A percentile compares a stretch with the other conserved stretches of the same genome.
These are phyloP conservation scores for Habroteleia sp. DNA, from an alignment of 2,888 invertebrate genomes.

Conservation along the genomic window DNA sequence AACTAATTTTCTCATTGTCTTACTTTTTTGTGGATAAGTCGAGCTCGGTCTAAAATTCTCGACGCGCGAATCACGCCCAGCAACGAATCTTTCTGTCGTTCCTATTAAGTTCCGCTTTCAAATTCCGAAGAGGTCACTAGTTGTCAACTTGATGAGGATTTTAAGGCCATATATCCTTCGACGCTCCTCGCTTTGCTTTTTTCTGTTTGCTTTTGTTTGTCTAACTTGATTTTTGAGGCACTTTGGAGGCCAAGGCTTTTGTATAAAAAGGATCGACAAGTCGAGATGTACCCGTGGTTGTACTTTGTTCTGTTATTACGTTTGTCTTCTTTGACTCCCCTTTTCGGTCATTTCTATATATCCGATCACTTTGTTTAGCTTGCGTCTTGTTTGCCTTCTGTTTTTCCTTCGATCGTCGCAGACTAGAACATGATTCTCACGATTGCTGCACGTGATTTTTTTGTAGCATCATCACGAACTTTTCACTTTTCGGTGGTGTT, in stretches of 20 bases:
- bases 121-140: conserved; percentile 51
- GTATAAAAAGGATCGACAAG: conserved; percentile 64
- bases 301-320: conserved; percentile 61
- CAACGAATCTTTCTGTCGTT: conserved; percentile 49
- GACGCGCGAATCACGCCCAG: conserved; percentile 45
- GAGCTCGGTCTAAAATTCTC: conserved; percentile 31
- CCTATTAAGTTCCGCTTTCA: conserved; percentile 58
- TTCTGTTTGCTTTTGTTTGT: conserved; percentile 23
- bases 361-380: conserved; percentile 9
- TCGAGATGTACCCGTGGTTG: conserved; percentile 59
- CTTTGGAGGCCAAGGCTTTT: conserved; percentile 75
- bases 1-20: no score
- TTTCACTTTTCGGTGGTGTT: conserved; percentile 78
- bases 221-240: conserved; percentile 72
- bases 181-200: conserved; percentile 35
- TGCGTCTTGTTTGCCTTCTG: conserved; percentile 41
- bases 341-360: conserved; percentile 7
- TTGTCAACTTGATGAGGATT: conserved; percentile 67
- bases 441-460: conserved; percentile 56
- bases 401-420: conserved; percentile 66
- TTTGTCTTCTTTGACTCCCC: conserved; percentile 38
- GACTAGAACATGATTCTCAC: conserved; percentile 68
- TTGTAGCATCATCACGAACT: conserved; percentile 76
- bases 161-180: conserved; percentile 77
- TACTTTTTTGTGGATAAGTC: conserved; percentile 6